phyloP scores from a whole-genome alignment of 2,113 vertebrate genomes.

The Corapipo altera region DNA sequence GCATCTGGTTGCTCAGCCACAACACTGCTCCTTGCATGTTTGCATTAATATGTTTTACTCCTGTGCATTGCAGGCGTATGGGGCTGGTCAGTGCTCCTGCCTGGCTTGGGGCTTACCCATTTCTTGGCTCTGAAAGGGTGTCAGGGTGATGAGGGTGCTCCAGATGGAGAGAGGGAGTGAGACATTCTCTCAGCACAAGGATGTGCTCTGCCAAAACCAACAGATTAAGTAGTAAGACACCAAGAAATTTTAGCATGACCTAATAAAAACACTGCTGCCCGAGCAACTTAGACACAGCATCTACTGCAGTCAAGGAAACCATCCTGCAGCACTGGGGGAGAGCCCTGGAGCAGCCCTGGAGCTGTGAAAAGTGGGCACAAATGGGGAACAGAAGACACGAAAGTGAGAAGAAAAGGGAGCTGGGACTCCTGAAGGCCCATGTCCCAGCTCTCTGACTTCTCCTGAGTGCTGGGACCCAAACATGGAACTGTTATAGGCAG shows the following conservation, averaged over 20 bases:
- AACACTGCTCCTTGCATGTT: neutral
- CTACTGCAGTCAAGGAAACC: neutral
- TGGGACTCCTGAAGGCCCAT: neutral
- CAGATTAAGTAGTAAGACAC: neutral
- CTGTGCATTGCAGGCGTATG: neutral
- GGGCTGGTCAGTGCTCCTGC: neutral
- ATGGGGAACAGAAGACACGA: neutral
- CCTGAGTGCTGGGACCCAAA: neutral
- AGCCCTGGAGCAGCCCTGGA: neutral
- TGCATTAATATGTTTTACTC: neutral
- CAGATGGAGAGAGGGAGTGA: accelerated
- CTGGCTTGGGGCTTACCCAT: neutral
- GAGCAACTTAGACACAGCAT: neutral
- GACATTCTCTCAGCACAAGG: neutral
- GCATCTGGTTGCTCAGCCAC: neutral
- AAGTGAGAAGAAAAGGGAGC: neutral
- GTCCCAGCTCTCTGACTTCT: neutral
- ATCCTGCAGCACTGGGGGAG: neutral
- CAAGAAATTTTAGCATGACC: neutral
- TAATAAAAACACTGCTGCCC: neutral
- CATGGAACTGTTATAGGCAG: neutral
- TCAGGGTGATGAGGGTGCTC: neutral
- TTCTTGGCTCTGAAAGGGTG: neutral
- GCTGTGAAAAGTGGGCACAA: neutral
- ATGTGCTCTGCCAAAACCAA: neutral